These are phyloP conservation scores for Scomber colias DNA, from an alignment of 2,113 vertebrate species.

Conservation along the genomic window DNA sequence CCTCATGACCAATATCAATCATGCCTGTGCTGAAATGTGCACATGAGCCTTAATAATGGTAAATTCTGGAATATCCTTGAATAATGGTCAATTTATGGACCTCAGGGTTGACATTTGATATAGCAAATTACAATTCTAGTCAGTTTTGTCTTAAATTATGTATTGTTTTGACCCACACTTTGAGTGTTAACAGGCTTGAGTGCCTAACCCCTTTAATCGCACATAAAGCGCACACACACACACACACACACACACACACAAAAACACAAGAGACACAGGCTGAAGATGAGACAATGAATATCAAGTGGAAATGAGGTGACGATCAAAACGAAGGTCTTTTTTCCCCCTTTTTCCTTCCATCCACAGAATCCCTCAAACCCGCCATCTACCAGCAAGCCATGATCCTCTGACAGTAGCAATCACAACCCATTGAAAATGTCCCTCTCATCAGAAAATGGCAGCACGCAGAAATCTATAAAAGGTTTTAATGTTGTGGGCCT, in stretches of 20 bases:
- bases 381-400: constrained; percentile 40
- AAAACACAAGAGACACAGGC: constrained; percentile 21
- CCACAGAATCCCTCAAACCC: constrained; percentile 35
- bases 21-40: constrained; percentile 2
- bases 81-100: constrained; percentile 6
- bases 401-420: constrained; percentile 77
- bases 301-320: constrained; percentile 45
- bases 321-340: constrained; percentile 47
- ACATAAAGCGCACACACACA: background rate
- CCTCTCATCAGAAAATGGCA: constrained; percentile 74
- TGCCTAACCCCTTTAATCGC: constrained; percentile 12
- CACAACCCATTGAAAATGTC: constrained; percentile 78
- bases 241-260: constrained; percentile 4
- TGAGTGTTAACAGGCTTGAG: constrained; percentile 41
- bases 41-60: background rate
- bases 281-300: constrained; percentile 47
- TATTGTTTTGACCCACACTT: constrained; percentile 41
- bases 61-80: background rate
- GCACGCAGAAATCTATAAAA: constrained; percentile 82
- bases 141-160: constrained; percentile 36
- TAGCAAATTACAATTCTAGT: constrained; percentile 35
- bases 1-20: constrained; percentile 4
- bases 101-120: constrained; percentile 32
- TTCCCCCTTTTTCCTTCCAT: constrained; percentile 20
- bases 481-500: constrained; percentile 79